Conservation (phyloP, 2,888 invertebrate genomes). For the Cordylochernes scorpioides region DNA sequence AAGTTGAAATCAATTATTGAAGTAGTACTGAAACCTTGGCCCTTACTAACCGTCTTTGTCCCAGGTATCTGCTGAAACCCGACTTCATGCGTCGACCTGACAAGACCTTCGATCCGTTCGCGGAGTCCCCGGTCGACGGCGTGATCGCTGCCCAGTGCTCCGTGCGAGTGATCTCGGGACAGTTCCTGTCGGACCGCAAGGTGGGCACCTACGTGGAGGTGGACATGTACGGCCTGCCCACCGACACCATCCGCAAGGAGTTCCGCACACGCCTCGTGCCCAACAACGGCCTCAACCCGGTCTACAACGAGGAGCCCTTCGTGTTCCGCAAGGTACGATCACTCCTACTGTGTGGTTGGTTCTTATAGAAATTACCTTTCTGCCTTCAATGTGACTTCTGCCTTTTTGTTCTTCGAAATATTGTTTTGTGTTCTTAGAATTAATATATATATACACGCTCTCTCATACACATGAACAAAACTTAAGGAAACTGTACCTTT, state of each 20-base stretch:
- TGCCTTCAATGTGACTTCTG: too few species aligned
- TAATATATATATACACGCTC: too few species aligned
- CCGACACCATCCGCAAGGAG: slow-evolving; percentile 93
- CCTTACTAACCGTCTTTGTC: slow-evolving; percentile 9
- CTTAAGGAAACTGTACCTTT: too few species aligned
- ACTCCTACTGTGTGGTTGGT: too few species aligned
- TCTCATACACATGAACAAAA: too few species aligned
- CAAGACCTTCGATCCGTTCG: slow-evolving; percentile 90
- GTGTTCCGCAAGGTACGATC: slow-evolving; percentile 72
- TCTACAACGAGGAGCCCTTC: slow-evolving; percentile 95
- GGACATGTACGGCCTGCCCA: slow-evolving; percentile 86
- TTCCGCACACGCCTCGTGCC: slow-evolving; percentile 88
- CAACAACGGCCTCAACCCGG: slow-evolving; percentile 89
- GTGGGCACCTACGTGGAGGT: slow-evolving; percentile 99
- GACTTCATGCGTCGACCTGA: slow-evolving; percentile 96
- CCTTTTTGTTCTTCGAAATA: too few species aligned
- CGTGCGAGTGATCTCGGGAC: slow-evolving; percentile 91
- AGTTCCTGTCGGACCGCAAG: slow-evolving; percentile 95
- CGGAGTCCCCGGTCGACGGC: slow-evolving; percentile 95
- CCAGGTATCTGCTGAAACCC: slow-evolving; percentile 67
- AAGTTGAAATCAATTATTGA: background rate
- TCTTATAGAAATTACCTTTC: too few species aligned
- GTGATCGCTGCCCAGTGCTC: slow-evolving; percentile 95
- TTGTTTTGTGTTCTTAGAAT: too few species aligned
- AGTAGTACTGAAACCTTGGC: too few species aligned